Percentiles rank a stretch among this genome's conserved stretches.
Evolutionary conservation across 2,888 invertebrate genomes (phyloP).

Genomic region (Opisthograptis luteolata): DNA sequence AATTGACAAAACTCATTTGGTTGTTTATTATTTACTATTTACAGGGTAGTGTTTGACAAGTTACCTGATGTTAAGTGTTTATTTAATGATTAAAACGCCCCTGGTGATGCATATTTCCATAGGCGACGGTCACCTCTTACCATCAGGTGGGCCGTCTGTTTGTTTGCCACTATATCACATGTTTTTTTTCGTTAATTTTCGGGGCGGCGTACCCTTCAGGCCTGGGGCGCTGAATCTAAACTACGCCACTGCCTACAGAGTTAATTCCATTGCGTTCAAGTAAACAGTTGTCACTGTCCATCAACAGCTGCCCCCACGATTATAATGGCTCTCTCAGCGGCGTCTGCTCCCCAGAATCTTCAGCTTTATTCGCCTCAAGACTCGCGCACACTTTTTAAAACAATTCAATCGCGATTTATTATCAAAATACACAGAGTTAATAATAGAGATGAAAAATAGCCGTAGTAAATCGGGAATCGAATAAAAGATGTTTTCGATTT

Average conservation of each 20-base stretch:
- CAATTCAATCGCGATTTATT: slow-evolving; percentile 22
- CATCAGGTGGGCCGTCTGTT: no score
- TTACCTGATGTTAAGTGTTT: no score
- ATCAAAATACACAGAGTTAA: slow-evolving; percentile 27
- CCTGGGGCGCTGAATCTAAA: no score
- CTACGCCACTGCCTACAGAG: background rate
- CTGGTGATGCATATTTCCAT: no score
- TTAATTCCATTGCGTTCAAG: background rate
- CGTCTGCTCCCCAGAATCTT: slow-evolving; percentile 3
- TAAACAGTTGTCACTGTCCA: slow-evolving; percentile 7
- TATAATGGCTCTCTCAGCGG: background rate
- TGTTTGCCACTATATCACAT: no score
- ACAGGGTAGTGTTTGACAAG: no score
- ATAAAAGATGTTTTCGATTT: slow-evolving; percentile 16
- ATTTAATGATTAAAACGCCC: no score
- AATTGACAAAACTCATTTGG: no score
- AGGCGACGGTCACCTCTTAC: no score
- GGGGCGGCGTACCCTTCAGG: no score
- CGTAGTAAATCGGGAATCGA: slow-evolving; percentile 19
- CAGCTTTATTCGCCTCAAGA: slow-evolving; percentile 1
- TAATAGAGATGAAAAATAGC: slow-evolving; percentile 22
- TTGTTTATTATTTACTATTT: no score
- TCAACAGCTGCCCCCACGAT: background rate
- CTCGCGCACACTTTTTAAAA: slow-evolving; percentile 10
- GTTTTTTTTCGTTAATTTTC: no score